Conservation (phyloP, 2,888 invertebrate species). For the Ecliptopera silaceata region DNA sequence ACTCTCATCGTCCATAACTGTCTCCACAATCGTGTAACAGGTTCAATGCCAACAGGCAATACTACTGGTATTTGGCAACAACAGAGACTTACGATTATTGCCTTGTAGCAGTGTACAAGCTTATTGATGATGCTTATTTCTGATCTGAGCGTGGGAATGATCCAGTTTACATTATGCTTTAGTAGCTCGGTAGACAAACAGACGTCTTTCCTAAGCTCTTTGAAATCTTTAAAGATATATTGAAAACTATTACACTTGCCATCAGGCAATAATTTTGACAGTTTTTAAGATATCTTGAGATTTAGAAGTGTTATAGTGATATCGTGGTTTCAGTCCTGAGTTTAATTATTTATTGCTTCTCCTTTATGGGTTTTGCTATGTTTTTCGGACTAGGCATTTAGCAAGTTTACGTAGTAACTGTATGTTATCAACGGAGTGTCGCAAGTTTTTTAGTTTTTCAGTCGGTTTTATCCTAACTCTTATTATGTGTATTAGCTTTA, state of each 20-base stretch:
- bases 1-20: conserved; percentile 7
- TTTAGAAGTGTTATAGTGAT: too few species aligned
- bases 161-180: conserved; percentile 7
- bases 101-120: conserved; percentile 1
- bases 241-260: too few species aligned
- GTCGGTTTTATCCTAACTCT: too few species aligned
- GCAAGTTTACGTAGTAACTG: background rate
- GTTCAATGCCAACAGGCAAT: conserved; percentile 49
- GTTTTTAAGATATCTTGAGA: too few species aligned
- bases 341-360: background rate
- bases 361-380: background rate
- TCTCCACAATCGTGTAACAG: conserved; percentile 42
- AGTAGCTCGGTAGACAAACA: background rate
- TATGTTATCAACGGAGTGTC: too few species aligned
- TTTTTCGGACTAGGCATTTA: background rate
- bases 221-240: too few species aligned
- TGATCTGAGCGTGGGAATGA: conserved; percentile 7
- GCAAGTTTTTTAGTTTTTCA: too few species aligned
- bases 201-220: background rate
- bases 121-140: conserved; percentile 10
- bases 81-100: conserved; percentile 1
- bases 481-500: too few species aligned
- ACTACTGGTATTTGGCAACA: conserved; percentile 34
- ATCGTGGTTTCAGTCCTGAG: background rate
- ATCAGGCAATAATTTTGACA: too few species aligned